Evolutionary conservation across 1,140 invertebrate species (phyloP).

Genomic region (Drosophila tristis): DNA sequence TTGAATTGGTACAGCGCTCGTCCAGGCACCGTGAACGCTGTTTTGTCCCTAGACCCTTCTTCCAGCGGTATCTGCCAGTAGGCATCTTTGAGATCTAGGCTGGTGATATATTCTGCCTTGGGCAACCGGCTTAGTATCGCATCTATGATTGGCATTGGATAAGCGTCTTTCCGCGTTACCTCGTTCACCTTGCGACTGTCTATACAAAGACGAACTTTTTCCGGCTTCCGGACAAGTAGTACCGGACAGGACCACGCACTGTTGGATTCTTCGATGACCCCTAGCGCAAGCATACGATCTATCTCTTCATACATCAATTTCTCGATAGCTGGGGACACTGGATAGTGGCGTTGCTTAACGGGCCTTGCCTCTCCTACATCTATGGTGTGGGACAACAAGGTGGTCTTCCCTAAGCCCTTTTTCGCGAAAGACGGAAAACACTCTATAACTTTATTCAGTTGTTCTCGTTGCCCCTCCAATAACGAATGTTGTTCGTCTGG

Average conservation of each 20-base stretch:
- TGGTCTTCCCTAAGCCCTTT: constrained; percentile 7
- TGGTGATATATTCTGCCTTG: constrained; percentile 6
- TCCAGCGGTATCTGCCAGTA: too few species aligned
- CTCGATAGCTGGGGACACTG: constrained; percentile 4
- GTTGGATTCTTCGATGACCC: neutral
- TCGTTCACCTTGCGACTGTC: neutral
- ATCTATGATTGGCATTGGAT: constrained; percentile 1
- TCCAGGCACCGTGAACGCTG: too few species aligned
- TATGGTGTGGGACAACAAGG: too few species aligned
- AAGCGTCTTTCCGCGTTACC: constrained; percentile 1
- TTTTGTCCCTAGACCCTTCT: too few species aligned
- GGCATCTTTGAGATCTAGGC: neutral
- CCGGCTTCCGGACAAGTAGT: too few species aligned
- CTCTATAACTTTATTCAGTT: neutral
- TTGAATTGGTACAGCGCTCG: too few species aligned
- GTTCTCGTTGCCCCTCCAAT: too few species aligned
- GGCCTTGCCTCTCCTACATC: neutral
- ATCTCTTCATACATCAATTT: neutral
- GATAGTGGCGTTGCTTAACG: neutral
- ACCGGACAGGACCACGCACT: too few species aligned
- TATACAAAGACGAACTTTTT: too few species aligned
- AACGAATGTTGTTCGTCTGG: neutral
- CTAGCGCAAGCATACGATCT: constrained; percentile 1
- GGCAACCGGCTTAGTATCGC: neutral
- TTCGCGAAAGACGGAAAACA: neutral